Conservation (phyloP, 2,113 vertebrate genomes). For the Craseonycteris thonglongyai region DNA sequence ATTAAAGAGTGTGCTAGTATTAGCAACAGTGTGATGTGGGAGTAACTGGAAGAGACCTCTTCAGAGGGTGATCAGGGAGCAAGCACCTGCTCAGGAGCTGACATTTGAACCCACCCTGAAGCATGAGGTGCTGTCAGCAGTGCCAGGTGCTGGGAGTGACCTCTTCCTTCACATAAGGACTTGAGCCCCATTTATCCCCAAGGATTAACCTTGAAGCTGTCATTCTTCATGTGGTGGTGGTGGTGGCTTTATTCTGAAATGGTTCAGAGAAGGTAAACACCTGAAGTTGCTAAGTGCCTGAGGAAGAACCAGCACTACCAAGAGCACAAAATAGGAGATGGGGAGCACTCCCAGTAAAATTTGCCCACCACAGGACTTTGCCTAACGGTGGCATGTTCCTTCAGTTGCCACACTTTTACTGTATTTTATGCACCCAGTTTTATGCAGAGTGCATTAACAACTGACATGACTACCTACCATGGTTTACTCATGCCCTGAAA, state of each 20-base stretch:
- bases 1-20: not conserved
- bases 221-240: not conserved
- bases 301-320: not conserved
- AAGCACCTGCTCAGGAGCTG: not conserved
- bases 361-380: not conserved
- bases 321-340: not conserved
- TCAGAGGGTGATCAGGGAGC: not conserved
- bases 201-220: not conserved
- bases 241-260: not conserved
- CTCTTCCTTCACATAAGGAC: not conserved
- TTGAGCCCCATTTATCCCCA: not conserved
- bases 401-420: not conserved
- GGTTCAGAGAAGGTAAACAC: not conserved
- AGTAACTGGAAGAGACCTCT: not conserved
- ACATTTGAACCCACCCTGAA: not conserved
- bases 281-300: not conserved
- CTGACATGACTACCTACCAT: not conserved
- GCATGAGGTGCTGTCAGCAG: not conserved
- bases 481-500: not conserved
- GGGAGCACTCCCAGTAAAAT: not conserved
- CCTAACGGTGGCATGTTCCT: too few relatives aligned
- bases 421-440: not conserved
- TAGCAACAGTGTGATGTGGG: accelerated
- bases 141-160: not conserved
- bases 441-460: not conserved